Evolutionary conservation across 2,113 vertebrate genomes (phyloP).

Genomic region (Apteryx mantelli): DNA sequence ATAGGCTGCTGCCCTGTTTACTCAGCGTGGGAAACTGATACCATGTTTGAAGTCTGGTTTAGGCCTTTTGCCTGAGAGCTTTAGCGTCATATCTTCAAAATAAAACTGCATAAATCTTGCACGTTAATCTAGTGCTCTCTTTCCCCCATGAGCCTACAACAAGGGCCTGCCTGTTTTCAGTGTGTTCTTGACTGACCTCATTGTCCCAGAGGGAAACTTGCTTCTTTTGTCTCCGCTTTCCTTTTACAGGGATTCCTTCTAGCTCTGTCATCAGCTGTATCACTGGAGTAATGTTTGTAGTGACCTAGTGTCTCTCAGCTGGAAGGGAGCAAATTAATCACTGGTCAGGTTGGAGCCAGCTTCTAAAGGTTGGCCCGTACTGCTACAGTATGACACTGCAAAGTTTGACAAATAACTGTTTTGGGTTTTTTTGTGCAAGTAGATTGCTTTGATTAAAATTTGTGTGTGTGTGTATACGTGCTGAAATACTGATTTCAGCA

Average conservation of each 20-base stretch:
- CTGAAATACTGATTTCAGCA: background rate
- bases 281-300: background rate
- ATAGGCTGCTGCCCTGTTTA: background rate
- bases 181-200: background rate
- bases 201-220: background rate
- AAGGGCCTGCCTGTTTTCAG: background rate
- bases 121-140: background rate
- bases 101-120: background rate
- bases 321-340: background rate
- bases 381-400: background rate
- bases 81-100: background rate
- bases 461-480: background rate
- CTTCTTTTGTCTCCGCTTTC: background rate
- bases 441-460: background rate
- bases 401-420: background rate
- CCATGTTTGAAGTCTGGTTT: background rate
- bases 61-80: background rate
- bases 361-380: background rate
- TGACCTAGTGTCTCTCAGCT: background rate
- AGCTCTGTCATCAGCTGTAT: background rate
- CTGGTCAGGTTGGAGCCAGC: background rate
- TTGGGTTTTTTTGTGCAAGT: accelerated
- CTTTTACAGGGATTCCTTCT: background rate
- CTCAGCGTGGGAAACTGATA: background rate
- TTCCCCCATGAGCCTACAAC: background rate